Evolutionary conservation across 2,888 invertebrate species (phyloP).

Genomic region (Hemaris fuciformis): DNA sequence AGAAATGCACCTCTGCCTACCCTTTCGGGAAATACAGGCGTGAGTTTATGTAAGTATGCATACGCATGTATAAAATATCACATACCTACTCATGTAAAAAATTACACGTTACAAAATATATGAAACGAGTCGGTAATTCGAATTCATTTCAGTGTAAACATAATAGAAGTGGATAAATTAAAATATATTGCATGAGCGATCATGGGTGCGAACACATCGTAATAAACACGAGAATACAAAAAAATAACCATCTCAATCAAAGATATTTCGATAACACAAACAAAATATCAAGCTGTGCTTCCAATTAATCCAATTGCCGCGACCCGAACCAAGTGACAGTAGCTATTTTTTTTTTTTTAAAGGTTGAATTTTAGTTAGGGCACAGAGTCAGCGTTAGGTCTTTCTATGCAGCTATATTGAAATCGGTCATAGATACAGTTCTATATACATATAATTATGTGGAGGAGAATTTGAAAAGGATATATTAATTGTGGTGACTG

Average conservation of each 20-base stretch:
- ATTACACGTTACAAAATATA: too few relatives aligned
- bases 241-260: conserved; percentile 12
- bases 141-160: too few relatives aligned
- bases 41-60: too few relatives aligned
- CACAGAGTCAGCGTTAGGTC: not conserved
- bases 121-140: too few relatives aligned
- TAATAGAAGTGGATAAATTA: not conserved
- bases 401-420: not conserved
- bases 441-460: too few relatives aligned
- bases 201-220: not conserved
- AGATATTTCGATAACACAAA: conserved; percentile 24
- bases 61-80: too few relatives aligned
- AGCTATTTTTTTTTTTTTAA: conserved; percentile 17
- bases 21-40: too few relatives aligned
- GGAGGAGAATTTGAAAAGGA: too few relatives aligned
- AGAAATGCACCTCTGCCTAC: too few relatives aligned
- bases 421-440: not conserved
- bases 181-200: not conserved
- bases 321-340: conserved; percentile 23
- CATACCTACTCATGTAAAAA: too few relatives aligned
- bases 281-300: conserved; percentile 22
- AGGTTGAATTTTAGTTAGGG: not conserved
- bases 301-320: conserved; percentile 34
- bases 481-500: too few relatives aligned
- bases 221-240: not conserved